Percentiles rank a stretch among this genome's conserved stretches.
Evolutionary conservation across 2,888 invertebrate genomes (phyloP).

Genomic region (Hypsopygia costalis): DNA sequence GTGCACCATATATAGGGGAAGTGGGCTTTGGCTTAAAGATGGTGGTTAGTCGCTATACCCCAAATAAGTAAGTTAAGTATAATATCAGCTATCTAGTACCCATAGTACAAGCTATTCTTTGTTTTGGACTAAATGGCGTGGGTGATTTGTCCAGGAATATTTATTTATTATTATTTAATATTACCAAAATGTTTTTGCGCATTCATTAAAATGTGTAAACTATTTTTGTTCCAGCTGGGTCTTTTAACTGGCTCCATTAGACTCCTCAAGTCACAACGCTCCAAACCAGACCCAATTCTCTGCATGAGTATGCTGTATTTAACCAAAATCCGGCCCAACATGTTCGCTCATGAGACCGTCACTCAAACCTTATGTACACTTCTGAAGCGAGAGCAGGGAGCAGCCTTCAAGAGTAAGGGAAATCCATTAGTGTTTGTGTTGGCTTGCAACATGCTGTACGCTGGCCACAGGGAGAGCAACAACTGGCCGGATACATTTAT

Average conservation of each 20-base stretch:
- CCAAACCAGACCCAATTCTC: conserved; percentile 90
- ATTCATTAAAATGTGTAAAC: no score
- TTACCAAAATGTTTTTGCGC: no score
- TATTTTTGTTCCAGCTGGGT: conserved; percentile 74
- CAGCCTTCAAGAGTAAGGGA: conserved; percentile 87
- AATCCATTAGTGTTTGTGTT: conserved; percentile 90
- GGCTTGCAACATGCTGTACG: conserved; percentile 90
- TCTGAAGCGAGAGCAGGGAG: conserved; percentile 88
- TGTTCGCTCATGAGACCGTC: conserved; percentile 88
- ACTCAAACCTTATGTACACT: conserved; percentile 90
- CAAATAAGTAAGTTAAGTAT: no score
- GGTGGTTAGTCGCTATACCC: no score
- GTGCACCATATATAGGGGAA: no score
- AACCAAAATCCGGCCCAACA: conserved; percentile 88
- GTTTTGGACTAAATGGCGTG: no score
- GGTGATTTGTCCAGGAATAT: no score
- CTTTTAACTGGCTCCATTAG: conserved; percentile 94
- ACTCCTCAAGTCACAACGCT: conserved; percentile 86
- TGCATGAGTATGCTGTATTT: conserved; percentile 90
- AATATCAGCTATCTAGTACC: no score
- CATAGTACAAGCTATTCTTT: no score
- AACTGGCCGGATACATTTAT: conserved; percentile 96
- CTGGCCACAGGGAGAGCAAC: conserved; percentile 89
- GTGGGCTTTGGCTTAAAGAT: no score
- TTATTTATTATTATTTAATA: no score